phyloP scores from a whole-genome alignment of 35 echinoderm and acorn worm genomes.

The Apostichopus parvimensis region DNA sequence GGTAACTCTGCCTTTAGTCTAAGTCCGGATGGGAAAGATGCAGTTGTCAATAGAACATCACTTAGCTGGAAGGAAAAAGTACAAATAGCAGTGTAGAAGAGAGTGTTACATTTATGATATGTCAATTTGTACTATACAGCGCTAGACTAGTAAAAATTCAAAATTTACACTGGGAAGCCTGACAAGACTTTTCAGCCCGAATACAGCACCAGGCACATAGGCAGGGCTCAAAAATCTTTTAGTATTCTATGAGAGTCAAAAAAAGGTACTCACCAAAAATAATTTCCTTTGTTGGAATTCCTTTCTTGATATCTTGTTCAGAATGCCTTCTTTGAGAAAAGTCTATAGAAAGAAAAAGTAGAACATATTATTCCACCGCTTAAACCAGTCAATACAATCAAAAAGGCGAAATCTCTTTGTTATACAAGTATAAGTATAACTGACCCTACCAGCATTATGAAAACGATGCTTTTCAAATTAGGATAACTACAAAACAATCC shows the following conservation, averaged over 20 bases:
- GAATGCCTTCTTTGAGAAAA: conserved; percentile 90
- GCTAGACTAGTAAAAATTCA: neutral
- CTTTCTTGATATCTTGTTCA: conserved; percentile 86
- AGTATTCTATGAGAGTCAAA: too few species aligned
- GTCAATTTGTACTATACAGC: neutral
- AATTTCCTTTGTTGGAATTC: conserved; percentile 86
- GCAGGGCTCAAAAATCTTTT: too few species aligned
- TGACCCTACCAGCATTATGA: too few species aligned
- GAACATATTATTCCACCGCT: too few species aligned
- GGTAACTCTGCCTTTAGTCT: conserved; percentile 82
- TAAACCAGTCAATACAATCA: too few species aligned
- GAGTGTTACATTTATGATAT: too few species aligned
- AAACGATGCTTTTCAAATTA: too few species aligned
- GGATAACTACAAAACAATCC: too few species aligned
- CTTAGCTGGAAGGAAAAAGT: conserved; percentile 66
- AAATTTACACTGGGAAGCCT: neutral
- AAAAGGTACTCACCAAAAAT: conserved; percentile 75
- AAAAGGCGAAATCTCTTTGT: too few species aligned
- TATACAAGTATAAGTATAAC: too few species aligned
- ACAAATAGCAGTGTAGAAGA: neutral
- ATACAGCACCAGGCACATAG: too few species aligned
- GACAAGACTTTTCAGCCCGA: too few species aligned
- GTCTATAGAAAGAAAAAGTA: conserved; percentile 50
- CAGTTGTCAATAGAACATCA: conserved; percentile 85
- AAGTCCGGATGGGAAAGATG: conserved; percentile 74